Conservation (phyloP, 2,797 vertebrate species). For the Mycteria americana region DNA sequence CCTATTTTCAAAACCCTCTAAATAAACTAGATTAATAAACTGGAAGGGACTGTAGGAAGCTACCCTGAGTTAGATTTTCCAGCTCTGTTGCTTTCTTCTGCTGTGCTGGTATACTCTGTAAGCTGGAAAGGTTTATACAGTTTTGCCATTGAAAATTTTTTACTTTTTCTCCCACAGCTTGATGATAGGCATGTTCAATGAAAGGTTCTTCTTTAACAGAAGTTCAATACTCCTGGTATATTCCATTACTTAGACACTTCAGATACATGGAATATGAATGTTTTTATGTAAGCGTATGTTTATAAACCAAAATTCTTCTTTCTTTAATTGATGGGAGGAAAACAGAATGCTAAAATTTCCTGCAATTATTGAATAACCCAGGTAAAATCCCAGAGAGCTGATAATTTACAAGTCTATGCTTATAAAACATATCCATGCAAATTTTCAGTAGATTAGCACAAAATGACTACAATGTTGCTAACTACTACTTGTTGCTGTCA, state of each 20-base stretch:
- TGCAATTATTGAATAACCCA: not conserved
- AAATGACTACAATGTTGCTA: not conserved
- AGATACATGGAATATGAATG: not conserved
- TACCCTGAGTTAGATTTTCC: not conserved
- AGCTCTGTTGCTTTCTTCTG: not conserved
- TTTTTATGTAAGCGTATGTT: not conserved
- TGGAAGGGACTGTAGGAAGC: not conserved
- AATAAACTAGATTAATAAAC: not conserved
- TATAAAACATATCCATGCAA: not conserved
- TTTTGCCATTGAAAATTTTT: not conserved
- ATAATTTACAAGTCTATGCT: not conserved
- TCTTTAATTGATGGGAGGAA: not conserved
- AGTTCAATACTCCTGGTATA: not conserved
- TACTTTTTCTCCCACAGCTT: not conserved
- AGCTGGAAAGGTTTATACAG: not conserved
- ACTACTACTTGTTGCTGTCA: not conserved
- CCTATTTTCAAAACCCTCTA: not conserved
- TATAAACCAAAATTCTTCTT: not conserved
- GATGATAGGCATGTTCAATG: not conserved
- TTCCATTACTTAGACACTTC: not conserved
- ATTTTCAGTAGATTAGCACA: not conserved
- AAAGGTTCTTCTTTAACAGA: not conserved
- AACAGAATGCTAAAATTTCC: not conserved
- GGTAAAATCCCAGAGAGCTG: not conserved
- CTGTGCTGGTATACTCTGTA: not conserved